phyloP scores from a whole-genome alignment of 2,888 invertebrate genomes.

The Nudaria mundana region DNA sequence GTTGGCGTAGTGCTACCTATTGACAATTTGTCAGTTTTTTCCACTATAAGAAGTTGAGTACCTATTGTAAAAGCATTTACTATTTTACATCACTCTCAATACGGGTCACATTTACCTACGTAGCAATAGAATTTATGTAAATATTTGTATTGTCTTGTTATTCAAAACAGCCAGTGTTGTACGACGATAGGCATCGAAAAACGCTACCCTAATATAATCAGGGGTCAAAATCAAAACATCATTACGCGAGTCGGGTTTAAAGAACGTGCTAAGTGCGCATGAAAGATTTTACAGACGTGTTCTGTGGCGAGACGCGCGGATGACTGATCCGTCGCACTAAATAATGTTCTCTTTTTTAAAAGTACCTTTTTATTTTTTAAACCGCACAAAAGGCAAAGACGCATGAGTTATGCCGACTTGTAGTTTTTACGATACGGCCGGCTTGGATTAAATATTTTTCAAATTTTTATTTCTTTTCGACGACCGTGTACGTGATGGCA shows the following conservation, averaged over 20 bases:
- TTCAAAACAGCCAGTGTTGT: constrained; percentile 26
- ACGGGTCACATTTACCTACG: constrained; percentile 27
- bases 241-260: constrained; percentile 49
- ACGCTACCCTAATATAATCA: constrained; percentile 30
- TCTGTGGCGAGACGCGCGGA: constrained; percentile 60
- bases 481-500: constrained; percentile 71
- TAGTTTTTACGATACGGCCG: constrained; percentile 75
- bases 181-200: constrained; percentile 30
- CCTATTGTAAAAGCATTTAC: constrained; percentile 8
- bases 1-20: too few species aligned
- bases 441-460: constrained; percentile 74
- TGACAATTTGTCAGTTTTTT: too few species aligned
- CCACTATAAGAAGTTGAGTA: not conserved
- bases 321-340: constrained; percentile 75
- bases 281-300: constrained; percentile 58
- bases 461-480: constrained; percentile 63
- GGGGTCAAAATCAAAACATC: constrained; percentile 61
- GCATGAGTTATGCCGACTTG: constrained; percentile 75
- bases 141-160: constrained; percentile 28
- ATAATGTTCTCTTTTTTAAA: constrained; percentile 72
- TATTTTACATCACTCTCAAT: constrained; percentile 5
- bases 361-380: constrained; percentile 62
- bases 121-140: constrained; percentile 27
- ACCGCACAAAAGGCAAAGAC: constrained; percentile 71
- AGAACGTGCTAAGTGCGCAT: constrained; percentile 5